Conservation (phyloP, 2,888 invertebrate species). For the Campaea margaritaria region DNA sequence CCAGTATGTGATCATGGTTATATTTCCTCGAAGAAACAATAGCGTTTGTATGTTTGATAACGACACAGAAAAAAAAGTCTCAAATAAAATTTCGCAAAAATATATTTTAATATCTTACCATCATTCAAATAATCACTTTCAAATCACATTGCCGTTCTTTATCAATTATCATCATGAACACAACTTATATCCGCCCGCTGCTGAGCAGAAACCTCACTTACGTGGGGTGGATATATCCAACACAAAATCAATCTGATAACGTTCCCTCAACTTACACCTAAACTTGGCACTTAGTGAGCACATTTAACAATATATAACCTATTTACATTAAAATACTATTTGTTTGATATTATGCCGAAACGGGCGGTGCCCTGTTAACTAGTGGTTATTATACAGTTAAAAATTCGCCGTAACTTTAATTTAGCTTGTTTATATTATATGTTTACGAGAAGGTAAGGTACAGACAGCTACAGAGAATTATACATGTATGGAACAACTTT, state of each 20-base stretch:
- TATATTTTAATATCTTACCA: conserved; percentile 62
- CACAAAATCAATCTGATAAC: conserved; percentile 43
- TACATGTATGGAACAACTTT: too few species aligned
- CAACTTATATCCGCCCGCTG: too few species aligned
- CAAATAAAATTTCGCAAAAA: conserved; percentile 54
- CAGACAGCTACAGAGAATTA: too few species aligned
- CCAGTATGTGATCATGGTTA: too few species aligned
- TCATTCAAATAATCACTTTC: conserved; percentile 64
- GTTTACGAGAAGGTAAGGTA: too few species aligned
- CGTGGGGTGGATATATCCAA: too few species aligned
- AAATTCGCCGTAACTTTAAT: neutral
- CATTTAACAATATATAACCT: conserved; percentile 62
- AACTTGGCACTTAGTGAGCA: conserved; percentile 81
- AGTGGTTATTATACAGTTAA: conserved; percentile 8
- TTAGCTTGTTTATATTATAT: too few species aligned
- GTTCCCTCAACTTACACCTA: conserved; percentile 71
- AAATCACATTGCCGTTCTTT: conserved; percentile 65
- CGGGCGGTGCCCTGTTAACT: conserved; percentile 22
- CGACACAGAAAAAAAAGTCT: conserved; percentile 27
- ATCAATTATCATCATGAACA: conserved; percentile 44
- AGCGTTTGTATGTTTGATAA: too few species aligned
- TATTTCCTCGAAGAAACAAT: too few species aligned
- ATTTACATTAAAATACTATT: conserved; percentile 52
- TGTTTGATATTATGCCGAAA: conserved; percentile 40
- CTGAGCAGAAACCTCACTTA: too few species aligned